These are phyloP conservation scores for Spodoptera exigua DNA, from an alignment of 2,888 invertebrate genomes.

Conservation along the genomic window DNA sequence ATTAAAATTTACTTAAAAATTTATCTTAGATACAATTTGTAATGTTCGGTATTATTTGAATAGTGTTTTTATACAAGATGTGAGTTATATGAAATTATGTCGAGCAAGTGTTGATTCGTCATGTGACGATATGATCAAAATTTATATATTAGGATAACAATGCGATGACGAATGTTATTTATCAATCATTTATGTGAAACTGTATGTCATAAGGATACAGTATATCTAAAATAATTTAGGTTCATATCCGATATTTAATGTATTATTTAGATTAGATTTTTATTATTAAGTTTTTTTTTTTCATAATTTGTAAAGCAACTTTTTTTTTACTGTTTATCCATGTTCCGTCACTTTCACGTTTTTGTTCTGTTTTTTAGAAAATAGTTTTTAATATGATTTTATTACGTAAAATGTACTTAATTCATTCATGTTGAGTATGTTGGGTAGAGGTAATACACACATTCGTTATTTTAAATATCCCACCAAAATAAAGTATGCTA, in stretches of 20 bases:
- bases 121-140: slow-evolving; percentile 48
- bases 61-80: slow-evolving; percentile 38
- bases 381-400: slow-evolving; percentile 11
- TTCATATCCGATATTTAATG: slow-evolving; percentile 59
- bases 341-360: slow-evolving; percentile 44
- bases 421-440: slow-evolving; percentile 27
- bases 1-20: slow-evolving; percentile 48
- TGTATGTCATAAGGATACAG: slow-evolving; percentile 33
- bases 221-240: slow-evolving; percentile 47
- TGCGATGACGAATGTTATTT: slow-evolving; percentile 45
- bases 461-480: too few species aligned
- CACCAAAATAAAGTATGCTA: too few species aligned
- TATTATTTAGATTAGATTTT: slow-evolving; percentile 60
- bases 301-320: slow-evolving; percentile 50
- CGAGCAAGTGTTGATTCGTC: slow-evolving; percentile 34
- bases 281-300: slow-evolving; percentile 55
- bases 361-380: slow-evolving; percentile 29
- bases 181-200: slow-evolving; percentile 37
- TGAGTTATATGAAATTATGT: slow-evolving; percentile 32
- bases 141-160: slow-evolving; percentile 35
- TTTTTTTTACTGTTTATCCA: slow-evolving; percentile 50
- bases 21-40: slow-evolving; percentile 43
- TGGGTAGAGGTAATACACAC: too few species aligned
- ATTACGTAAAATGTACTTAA: slow-evolving; percentile 39
- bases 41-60: slow-evolving; percentile 41